Evolutionary conservation across 2,888 invertebrate genomes (phyloP).

Genomic region (Cephalotes varians): DNA sequence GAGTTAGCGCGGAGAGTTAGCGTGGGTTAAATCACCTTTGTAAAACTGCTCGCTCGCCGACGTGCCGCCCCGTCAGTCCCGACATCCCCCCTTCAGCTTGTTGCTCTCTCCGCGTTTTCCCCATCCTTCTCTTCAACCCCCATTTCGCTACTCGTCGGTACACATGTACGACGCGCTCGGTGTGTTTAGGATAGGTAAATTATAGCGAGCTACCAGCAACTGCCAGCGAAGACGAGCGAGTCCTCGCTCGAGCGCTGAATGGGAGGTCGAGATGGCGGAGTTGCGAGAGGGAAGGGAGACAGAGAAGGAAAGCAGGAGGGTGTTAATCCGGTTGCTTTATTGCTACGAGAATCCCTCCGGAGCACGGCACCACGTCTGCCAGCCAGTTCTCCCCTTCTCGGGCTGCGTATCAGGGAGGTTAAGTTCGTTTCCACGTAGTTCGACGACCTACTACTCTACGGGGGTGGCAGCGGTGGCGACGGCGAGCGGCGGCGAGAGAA

Average conservation of each 20-base stretch:
- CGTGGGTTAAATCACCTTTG: constrained; percentile 76
- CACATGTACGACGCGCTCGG: constrained; percentile 57
- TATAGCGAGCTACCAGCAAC: constrained; percentile 68
- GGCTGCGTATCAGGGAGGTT: constrained; percentile 62
- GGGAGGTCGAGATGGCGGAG: constrained; percentile 43
- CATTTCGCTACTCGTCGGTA: constrained; percentile 36
- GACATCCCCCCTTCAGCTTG: constrained; percentile 23
- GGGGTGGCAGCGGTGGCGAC: constrained; percentile 23
- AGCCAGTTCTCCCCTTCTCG: constrained; percentile 58
- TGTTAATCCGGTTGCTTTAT: constrained; percentile 78
- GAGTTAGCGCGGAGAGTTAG: constrained; percentile 73
- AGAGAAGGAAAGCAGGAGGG: constrained; percentile 48
- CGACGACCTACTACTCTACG: constrained; percentile 66
- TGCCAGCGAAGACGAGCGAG: constrained; percentile 62
- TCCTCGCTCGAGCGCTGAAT: constrained; percentile 38
- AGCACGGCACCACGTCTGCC: constrained; percentile 67
- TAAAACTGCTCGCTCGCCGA: constrained; percentile 61
- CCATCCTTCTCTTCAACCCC: constrained; percentile 21
- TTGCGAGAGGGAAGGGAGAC: background rate
- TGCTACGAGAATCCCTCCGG: constrained; percentile 74
- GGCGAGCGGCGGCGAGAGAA: background rate
- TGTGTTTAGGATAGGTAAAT: constrained; percentile 69
- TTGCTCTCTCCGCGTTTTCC: constrained; percentile 34
- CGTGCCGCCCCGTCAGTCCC: constrained; percentile 32
- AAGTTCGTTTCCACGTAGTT: constrained; percentile 76